Conservation (phyloP, 2,797 vertebrate genomes). For the Staurois parvus region DNA sequence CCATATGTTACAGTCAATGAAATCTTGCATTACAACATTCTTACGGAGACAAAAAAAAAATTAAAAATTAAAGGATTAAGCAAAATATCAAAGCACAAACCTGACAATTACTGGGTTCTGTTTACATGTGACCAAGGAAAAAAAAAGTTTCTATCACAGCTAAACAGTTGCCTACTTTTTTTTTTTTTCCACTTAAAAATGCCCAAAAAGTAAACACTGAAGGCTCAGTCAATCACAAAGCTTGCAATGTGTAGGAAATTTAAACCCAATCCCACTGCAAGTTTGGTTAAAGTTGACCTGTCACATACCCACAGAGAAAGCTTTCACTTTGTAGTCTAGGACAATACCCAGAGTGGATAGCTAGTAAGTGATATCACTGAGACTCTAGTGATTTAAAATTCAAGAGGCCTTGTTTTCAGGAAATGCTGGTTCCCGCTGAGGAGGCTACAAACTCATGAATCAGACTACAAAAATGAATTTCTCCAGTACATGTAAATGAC, state of each 20-base stretch:
- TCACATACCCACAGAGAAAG: neutral
- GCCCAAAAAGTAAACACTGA: neutral
- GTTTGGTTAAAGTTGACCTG: neutral
- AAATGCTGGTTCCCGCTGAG: neutral
- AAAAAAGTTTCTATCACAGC: neutral
- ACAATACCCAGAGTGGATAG: neutral
- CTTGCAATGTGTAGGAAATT: neutral
- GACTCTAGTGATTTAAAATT: neutral
- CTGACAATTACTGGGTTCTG: neutral
- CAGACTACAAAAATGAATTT: neutral
- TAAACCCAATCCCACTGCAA: neutral
- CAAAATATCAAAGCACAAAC: neutral
- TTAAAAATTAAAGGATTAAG: neutral
- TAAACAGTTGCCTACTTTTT: neutral
- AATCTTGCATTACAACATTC: conserved; percentile 78
- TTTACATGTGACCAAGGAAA: neutral
- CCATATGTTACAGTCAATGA: conserved; percentile 80
- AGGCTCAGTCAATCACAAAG: conserved; percentile 2
- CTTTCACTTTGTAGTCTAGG: neutral
- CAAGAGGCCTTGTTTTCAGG: neutral
- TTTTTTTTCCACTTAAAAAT: conserved; percentile 10
- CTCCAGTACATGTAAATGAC: neutral
- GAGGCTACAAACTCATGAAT: neutral
- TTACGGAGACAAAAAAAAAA: conserved; percentile 26
- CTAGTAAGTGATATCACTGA: neutral